Base-by-base conservation (phyloP, 2,888 invertebrate species). In the Watsonalla binaria region DNA sequence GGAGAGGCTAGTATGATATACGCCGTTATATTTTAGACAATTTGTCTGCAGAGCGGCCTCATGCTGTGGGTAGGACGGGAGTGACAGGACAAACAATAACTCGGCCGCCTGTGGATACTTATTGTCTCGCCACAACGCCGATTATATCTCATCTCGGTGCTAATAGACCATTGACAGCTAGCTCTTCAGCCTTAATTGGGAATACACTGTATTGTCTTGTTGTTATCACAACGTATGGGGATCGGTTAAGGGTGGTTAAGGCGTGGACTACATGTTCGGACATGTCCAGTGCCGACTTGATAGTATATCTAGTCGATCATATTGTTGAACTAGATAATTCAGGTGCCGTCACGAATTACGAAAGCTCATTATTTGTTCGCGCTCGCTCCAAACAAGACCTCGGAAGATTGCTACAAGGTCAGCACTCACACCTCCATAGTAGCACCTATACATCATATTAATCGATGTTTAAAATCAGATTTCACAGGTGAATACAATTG, bases 41-140 rank as follows among this genome's bases (percentile, higher is more conserved):
- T 83, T 81, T 83, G 79, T 82, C 74, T 65, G 64, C 64, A 61
- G 70, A 70, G 61, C 63, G 73, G 67, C 66, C 56, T 68, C 86
- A 81, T 76, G 81, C 82, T 78, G 87, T 64, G 68, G 70, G 70
- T 69, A 71, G 68, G 77, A 77, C 80, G 73, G 75, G 80, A 82
- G 71, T 68, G 77, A 77, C 80, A 74, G 75, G 80, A 82, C 81
- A 86, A 85, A 83, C 83, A 86, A 84, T 80, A 82, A 83, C 80
- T 76, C 57, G 82, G 72, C 80, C 57, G 80, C 87, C 85, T 68
- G 73, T 62, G 65, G 82, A 74, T 80, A 77, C 78, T 81, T 86
- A 86, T 86, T 86, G 87, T 85, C 76, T 85, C 72, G 66, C 64
- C 57, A 56, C 65, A 72, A 64, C 69, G 69, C 74, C 74, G 83